A percentile compares a stretch with the other conserved stretches of the same genome.
These are phyloP conservation scores for Oxycera nigricornis DNA, from an alignment of 2,888 invertebrate genomes.

Conservation along the genomic window DNA sequence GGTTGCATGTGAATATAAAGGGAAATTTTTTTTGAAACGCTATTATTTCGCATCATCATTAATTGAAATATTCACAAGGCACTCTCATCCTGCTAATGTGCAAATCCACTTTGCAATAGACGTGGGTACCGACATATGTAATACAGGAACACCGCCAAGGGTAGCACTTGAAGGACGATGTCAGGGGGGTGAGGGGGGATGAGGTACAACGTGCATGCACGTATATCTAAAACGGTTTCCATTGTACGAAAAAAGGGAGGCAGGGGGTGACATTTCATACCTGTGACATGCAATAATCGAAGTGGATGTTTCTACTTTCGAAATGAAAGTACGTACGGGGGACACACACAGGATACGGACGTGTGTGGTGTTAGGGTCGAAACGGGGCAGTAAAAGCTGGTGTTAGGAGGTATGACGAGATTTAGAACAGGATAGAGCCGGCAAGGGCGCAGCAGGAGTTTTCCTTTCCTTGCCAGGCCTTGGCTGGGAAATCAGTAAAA, in stretches of 20 bases:
- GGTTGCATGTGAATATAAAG: conserved; percentile 6
- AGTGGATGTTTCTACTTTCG: conserved; percentile 43
- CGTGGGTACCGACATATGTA: conserved; percentile 18
- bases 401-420: conserved; percentile 1
- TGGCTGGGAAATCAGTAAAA: conserved; percentile 42
- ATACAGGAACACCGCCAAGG: neutral
- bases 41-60: conserved; percentile 35
- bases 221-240: conserved; percentile 32
- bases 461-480: too few species aligned
- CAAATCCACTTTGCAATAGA: conserved; percentile 38
- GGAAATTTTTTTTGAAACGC: conserved; percentile 34
- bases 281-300: conserved; percentile 46
- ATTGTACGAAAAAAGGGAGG: conserved; percentile 22
- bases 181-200: neutral
- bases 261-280: conserved; percentile 40
- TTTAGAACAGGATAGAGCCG: neutral
- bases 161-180: too few species aligned
- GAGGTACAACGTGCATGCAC: neutral
- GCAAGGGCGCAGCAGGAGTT: neutral
- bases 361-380: neutral
- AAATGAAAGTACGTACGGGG: conserved; percentile 8
- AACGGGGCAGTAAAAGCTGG: neutral
- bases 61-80: conserved; percentile 35
- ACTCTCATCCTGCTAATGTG: conserved; percentile 30
- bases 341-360: neutral